Evolutionary conservation across 2,113 vertebrate genomes (phyloP), one percentile per base, ranked within the genome.

Genomic region (Mionectes macconnelli): DNA sequence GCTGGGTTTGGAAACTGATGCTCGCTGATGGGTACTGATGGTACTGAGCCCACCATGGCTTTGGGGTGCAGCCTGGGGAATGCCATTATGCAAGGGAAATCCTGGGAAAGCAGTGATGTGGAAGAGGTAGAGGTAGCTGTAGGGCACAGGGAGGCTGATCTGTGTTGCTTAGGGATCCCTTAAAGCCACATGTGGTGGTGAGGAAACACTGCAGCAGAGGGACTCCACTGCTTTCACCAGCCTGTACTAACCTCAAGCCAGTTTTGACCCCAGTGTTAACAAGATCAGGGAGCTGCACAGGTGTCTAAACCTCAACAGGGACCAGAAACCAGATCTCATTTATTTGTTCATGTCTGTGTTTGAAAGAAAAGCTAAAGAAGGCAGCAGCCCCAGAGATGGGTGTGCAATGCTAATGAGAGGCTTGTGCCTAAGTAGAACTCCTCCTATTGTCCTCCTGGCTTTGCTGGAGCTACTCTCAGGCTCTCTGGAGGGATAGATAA

Each of bases 401-500:
- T 59, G 27, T 66, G 76, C 37, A 45, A 1, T 47, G 47, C 40
- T 73, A 74, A 49, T 18, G n/a, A 56, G 30, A 91, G 93, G 52
- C 37, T 86, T 69, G 45, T 30, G 42, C 69, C 84, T 22, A 72
- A 82, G 60, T 50, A 90, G 37, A 84, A 63, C 81, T 85, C 52
- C 42, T 85, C 44, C 57, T 73, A 0, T 89, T 88, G 64, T 90
- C 78, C 52, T 94, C 35, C 44, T 88, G 75, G 28, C 78, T 95
- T 70, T 81, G 60, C 82, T 78, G 56, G 45, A 93, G 63, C 73
- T 80, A 50, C 39, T 89, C 49, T 81, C 27, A 67, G 84, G 24
- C 53, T 78, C 92, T 95, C 72, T 91, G 78, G 94, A 84, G 59
- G 73, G 40, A 67, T 63, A 91, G 89, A 93, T 95, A 95, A 95